Percentiles rank a stretch among this genome's conserved stretches.
Conservation (phyloP, 2,888 invertebrate species). For the Melanargia galathea region DNA sequence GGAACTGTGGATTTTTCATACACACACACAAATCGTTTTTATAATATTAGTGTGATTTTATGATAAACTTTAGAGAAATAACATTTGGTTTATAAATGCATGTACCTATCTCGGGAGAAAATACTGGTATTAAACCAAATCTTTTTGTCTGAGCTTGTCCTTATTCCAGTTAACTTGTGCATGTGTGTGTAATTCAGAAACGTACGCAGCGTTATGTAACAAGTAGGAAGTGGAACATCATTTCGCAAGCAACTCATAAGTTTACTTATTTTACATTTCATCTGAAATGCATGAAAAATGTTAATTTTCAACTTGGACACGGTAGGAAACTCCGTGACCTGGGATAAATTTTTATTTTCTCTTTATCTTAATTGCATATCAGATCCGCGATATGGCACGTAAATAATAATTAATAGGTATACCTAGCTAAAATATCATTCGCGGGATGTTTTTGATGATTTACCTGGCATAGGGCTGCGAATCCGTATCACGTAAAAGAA, state of each 20-base stretch:
- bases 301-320: slow-evolving; percentile 33
- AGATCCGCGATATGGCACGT: slow-evolving; percentile 30
- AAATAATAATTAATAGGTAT: neutral
- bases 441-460: neutral
- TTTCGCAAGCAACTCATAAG: neutral
- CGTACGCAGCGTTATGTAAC: slow-evolving; percentile 5
- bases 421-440: neutral
- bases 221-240: neutral
- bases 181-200: neutral
- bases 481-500: too few species aligned
- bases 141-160: neutral
- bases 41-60: too few species aligned
- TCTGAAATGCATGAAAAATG: slow-evolving; percentile 40
- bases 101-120: too few species aligned
- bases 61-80: too few species aligned
- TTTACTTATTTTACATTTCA: slow-evolving; percentile 29
- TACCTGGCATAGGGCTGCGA: too few species aligned
- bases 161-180: neutral
- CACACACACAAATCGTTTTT: too few species aligned
- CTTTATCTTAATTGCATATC: slow-evolving; percentile 28
- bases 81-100: too few species aligned
- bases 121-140: neutral
- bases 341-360: slow-evolving; percentile 28
- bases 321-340: slow-evolving; percentile 26
- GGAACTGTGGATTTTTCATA: too few species aligned